Conservation (phyloP, 2,888 invertebrate species). For the Slavum lentiscoides region DNA sequence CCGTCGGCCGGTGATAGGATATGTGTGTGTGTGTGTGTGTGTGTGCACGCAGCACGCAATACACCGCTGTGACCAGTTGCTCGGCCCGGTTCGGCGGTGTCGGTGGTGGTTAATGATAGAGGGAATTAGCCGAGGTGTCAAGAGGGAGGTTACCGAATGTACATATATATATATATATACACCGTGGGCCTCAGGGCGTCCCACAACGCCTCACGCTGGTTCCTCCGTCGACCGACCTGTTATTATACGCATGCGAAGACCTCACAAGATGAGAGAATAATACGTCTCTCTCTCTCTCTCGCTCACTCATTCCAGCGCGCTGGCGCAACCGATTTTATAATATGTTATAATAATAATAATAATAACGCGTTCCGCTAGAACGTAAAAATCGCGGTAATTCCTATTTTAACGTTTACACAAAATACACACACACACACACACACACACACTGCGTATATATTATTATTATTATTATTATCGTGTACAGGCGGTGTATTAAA, state of each 20-base stretch:
- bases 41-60: not conserved
- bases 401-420: conserved; percentile 13
- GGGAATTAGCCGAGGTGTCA: conserved; percentile 53
- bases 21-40: not conserved
- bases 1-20: conserved; percentile 10
- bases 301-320: not conserved
- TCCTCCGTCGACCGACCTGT: conserved; percentile 49
- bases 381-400: conserved; percentile 47
- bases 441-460: not conserved
- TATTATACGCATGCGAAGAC: conserved; percentile 43
- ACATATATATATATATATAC: too few species aligned
- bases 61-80: conserved; percentile 41
- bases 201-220: conserved; percentile 52
- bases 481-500: too few species aligned
- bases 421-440: not conserved
- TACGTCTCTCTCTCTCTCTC: not conserved
- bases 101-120: conserved; percentile 48
- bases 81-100: conserved; percentile 7
- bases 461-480: not conserved
- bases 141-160: conserved; percentile 49
- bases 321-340: not conserved
- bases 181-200: conserved; percentile 48
- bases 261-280: conserved; percentile 44
- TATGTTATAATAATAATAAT: too few species aligned
- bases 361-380: conserved; percentile 20